Conservation (phyloP, 2,113 vertebrate species). For the Synodontis membranacea region DNA sequence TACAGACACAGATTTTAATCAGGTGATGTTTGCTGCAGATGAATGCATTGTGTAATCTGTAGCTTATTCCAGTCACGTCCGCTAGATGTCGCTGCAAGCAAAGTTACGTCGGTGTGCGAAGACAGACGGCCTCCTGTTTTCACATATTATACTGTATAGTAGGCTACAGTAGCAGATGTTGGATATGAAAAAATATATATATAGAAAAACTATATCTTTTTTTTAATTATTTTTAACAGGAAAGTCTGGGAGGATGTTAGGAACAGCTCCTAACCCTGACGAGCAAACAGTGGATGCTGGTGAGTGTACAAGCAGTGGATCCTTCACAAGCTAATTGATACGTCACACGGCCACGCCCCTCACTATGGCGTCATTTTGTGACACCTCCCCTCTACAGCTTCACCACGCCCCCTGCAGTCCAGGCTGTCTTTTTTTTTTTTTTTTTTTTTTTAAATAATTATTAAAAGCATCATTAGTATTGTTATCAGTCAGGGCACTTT, state of each 20-base stretch:
- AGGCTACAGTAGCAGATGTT: not conserved
- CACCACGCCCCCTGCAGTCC: not conserved
- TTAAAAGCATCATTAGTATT: not conserved
- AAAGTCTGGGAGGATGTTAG: conserved; percentile 39
- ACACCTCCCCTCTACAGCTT: not conserved
- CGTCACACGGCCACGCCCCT: not conserved
- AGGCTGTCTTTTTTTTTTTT: not conserved
- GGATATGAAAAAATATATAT: not conserved
- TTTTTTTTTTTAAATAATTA: not conserved
- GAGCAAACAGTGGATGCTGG: conserved; percentile 47
- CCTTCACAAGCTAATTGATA: not conserved
- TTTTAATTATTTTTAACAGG: conserved; percentile 44
- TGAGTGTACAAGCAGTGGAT: conserved; percentile 27
- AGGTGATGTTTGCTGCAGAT: not conserved
- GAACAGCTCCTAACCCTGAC: conserved; percentile 47
- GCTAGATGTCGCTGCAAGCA: conserved; percentile 34
- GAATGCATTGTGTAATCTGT: not conserved
- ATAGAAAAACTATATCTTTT: not conserved
- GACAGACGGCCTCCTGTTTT: not conserved
- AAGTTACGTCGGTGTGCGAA: not conserved
- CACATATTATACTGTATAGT: not conserved
- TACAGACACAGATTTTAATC: not conserved
- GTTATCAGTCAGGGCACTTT: no score
- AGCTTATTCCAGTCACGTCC: conserved; percentile 23
- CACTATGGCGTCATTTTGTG: not conserved